These are phyloP conservation scores for Penaeus vannamei DNA, from an alignment of 1,140 invertebrate genomes.

Conservation along the genomic window DNA sequence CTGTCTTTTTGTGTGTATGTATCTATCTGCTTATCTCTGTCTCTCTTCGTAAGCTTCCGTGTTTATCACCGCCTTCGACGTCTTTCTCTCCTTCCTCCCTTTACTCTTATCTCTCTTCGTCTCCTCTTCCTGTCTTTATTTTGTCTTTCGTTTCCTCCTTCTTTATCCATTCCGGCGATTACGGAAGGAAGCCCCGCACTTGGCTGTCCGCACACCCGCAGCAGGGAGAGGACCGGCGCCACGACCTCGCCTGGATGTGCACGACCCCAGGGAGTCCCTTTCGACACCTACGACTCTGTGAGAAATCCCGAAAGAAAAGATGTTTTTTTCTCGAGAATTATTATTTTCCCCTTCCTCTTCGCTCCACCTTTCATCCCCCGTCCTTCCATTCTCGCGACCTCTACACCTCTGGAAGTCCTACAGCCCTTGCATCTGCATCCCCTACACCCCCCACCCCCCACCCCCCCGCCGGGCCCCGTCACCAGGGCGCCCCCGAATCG, in stretches of 20 bases:
- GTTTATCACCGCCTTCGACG: neutral
- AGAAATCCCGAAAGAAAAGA: too few relatives aligned
- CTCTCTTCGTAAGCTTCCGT: slow-evolving; percentile 2
- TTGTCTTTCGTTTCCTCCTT: neutral
- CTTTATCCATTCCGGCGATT: neutral
- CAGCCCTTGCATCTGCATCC: neutral
- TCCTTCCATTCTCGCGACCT: neutral
- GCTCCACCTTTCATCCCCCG: neutral
- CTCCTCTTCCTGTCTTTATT: neutral
- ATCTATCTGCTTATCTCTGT: neutral
- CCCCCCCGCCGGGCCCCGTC: neutral
- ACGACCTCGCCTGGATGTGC: neutral
- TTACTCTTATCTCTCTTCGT: neutral
- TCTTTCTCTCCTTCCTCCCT: slow-evolving; percentile 18
- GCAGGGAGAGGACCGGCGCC: too few relatives aligned
- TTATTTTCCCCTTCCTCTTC: neutral
- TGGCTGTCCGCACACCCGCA: too few relatives aligned
- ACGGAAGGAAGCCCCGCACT: too few relatives aligned
- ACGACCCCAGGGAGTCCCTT: too few relatives aligned
- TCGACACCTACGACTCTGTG: too few relatives aligned
- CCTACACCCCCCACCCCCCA: neutral
- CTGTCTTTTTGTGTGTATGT: too few relatives aligned
- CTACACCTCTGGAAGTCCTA: neutral
- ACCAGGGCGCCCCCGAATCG: too few relatives aligned
- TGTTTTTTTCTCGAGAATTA: neutral